Evolutionary conservation across 2,113 vertebrate genomes (phyloP).

Genomic region (Odontesthes bonariensis): DNA sequence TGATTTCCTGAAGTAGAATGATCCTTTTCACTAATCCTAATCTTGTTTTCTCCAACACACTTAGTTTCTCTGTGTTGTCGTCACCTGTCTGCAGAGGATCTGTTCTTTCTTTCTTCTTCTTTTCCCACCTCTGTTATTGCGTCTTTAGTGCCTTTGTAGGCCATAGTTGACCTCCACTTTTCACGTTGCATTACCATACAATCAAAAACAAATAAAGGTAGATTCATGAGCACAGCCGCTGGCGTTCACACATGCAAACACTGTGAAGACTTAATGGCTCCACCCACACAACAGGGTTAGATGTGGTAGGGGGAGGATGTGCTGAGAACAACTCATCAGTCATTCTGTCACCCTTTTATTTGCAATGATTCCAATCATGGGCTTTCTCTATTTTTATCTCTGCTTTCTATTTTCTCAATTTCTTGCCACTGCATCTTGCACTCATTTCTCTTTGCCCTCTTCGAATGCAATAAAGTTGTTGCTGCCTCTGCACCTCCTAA

Average conservation of each 20-base stretch:
- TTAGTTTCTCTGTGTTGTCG: constrained; percentile 23
- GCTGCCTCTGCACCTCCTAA: neutral
- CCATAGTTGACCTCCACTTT: neutral
- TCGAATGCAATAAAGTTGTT: neutral
- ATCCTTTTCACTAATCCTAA: constrained; percentile 70
- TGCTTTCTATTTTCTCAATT: neutral
- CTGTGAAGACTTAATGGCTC: constrained; percentile 7
- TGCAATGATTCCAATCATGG: constrained; percentile 21
- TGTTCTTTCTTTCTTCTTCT: neutral
- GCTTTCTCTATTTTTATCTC: constrained; percentile 9
- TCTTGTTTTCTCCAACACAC: constrained; percentile 61
- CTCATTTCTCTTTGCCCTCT: neutral
- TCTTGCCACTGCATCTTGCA: neutral
- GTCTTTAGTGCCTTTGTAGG: constrained; percentile 1
- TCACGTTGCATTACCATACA: neutral
- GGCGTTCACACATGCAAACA: constrained; percentile 25
- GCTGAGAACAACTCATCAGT: constrained; percentile 45
- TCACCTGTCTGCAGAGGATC: constrained; percentile 10
- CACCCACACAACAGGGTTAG: constrained; percentile 14
- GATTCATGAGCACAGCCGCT: constrained; percentile 26
- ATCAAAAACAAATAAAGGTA: constrained; percentile 11
- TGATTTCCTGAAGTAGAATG: constrained; percentile 57
- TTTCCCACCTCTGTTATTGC: neutral
- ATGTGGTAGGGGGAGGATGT: neutral
- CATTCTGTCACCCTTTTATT: constrained; percentile 49